These are phyloP conservation scores for Melanotaenia parkinsoni DNA, from an alignment of 2,797 vertebrate species.

Conservation along the genomic window DNA sequence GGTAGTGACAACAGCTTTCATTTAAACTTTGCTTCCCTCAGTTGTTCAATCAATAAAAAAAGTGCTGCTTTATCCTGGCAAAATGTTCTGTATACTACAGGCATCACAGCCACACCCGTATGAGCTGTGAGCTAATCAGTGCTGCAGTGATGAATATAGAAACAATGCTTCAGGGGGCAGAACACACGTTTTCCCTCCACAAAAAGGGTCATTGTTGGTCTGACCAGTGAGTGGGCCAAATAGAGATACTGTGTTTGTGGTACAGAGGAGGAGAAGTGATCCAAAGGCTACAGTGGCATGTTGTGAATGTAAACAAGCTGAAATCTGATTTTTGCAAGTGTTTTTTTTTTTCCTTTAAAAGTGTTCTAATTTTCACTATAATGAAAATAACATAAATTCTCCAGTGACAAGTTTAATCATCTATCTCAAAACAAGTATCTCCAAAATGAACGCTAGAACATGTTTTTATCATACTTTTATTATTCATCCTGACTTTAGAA, in stretches of 20 bases:
- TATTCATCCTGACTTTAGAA: not conserved
- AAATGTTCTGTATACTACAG: constrained; percentile 19
- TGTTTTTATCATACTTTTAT: not conserved
- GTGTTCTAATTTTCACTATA: not conserved
- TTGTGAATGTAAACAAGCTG: constrained; percentile 29
- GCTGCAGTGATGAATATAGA: constrained; percentile 64
- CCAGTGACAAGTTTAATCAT: not conserved
- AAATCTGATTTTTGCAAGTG: not conserved
- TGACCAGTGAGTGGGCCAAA: constrained; percentile 62
- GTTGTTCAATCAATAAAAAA: constrained; percentile 4
- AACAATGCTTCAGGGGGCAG: constrained; percentile 76
- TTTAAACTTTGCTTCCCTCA: not conserved
- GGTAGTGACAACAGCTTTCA: constrained; percentile 5
- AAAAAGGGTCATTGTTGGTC: constrained; percentile 78
- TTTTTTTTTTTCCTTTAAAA: not conserved
- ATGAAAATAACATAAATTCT: constrained; percentile 2
- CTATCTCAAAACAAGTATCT: not conserved
- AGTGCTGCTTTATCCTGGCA: not conserved
- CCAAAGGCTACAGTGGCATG: constrained; percentile 41
- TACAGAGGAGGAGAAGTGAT: constrained; percentile 40
- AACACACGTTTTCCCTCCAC: constrained; percentile 60
- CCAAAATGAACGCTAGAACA: not conserved
- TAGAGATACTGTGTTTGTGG: constrained; percentile 69
- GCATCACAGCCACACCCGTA: constrained; percentile 17
- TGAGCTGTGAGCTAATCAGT: constrained; percentile 72